phyloP scores from a whole-genome alignment of 1,140 invertebrate species.

The Bombus superbus region DNA sequence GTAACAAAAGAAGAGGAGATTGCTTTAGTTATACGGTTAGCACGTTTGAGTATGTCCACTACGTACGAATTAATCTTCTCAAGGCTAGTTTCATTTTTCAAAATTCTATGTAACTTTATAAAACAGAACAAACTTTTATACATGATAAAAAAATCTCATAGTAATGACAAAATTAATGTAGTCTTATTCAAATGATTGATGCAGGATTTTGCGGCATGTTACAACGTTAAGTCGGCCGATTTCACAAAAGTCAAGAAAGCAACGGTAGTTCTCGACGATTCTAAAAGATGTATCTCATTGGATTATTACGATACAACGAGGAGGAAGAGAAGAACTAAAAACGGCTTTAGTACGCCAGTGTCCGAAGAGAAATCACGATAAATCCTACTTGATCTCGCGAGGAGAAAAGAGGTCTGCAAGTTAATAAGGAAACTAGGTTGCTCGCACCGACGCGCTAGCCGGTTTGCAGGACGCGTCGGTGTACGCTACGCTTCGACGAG shows the following conservation, averaged over 20 bases:
- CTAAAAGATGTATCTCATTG: slow-evolving; percentile 7
- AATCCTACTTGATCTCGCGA: slow-evolving; percentile 46
- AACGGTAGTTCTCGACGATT: background rate
- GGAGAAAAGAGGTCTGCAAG: slow-evolving; percentile 49
- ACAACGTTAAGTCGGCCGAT: slow-evolving; percentile 39
- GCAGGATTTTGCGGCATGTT: background rate
- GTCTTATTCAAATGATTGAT: background rate
- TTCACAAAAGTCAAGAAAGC: slow-evolving; percentile 40
- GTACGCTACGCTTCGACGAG: slow-evolving; percentile 27
- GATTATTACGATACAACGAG: slow-evolving; percentile 28
- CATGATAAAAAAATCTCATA: background rate
- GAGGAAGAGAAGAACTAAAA: background rate
- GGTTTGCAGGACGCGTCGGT: slow-evolving; percentile 52
- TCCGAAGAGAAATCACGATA: slow-evolving; percentile 57
- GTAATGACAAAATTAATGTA: background rate
- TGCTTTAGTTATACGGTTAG: slow-evolving; percentile 19
- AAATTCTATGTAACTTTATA: background rate
- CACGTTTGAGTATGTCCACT: background rate
- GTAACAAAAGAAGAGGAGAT: slow-evolving; percentile 56
- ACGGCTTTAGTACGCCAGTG: slow-evolving; percentile 5
- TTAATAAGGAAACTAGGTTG: slow-evolving; percentile 73
- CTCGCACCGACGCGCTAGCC: slow-evolving; percentile 44
- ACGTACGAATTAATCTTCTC: background rate
- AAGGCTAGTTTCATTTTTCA: background rate
- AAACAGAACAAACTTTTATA: background rate